Evolutionary conservation across 2,797 vertebrate species (phyloP).

Genomic region (Oceanodroma leucorhoa): DNA sequence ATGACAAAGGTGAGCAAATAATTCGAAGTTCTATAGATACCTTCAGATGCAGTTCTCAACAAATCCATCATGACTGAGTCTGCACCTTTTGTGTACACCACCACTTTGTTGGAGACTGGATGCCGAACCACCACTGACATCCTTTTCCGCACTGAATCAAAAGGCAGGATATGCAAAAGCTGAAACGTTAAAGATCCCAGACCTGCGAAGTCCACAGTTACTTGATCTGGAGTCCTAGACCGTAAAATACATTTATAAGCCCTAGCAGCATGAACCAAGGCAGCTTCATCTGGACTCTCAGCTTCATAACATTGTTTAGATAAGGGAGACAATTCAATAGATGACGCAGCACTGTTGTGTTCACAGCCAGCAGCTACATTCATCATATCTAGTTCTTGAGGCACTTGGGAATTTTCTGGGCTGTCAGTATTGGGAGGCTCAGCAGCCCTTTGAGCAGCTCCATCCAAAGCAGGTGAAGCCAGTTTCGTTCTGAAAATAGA

Average conservation of each 20-base stretch:
- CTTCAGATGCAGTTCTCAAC: conserved; percentile 66
- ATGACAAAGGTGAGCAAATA: background rate
- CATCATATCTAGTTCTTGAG: background rate
- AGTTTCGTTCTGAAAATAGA: conserved; percentile 63
- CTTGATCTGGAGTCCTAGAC: conserved; percentile 83
- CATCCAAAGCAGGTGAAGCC: conserved; percentile 47
- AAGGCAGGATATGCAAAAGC: conserved; percentile 90
- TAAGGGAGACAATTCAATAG: background rate
- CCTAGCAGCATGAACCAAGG: conserved; percentile 89
- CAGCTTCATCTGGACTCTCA: conserved; percentile 93
- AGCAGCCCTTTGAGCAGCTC: background rate
- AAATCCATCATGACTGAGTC: conserved; percentile 91
- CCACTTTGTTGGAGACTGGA: conserved; percentile 85
- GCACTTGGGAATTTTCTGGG: background rate
- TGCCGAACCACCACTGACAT: conserved; percentile 96
- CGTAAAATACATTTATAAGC: conserved; percentile 87
- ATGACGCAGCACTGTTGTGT: background rate
- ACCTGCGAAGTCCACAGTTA: conserved; percentile 83
- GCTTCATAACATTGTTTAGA: conserved; percentile 86
- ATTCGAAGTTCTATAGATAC: conserved; percentile 34
- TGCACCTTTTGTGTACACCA: conserved; percentile 93
- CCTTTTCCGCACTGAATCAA: conserved; percentile 89
- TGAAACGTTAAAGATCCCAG: conserved; percentile 83
- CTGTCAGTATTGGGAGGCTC: background rate
- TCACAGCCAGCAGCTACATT: background rate